Percentiles rank a stretch among this genome's conserved stretches.
Conservation (phyloP, 1,140 invertebrate species). For the Cecropterus lyciades region DNA sequence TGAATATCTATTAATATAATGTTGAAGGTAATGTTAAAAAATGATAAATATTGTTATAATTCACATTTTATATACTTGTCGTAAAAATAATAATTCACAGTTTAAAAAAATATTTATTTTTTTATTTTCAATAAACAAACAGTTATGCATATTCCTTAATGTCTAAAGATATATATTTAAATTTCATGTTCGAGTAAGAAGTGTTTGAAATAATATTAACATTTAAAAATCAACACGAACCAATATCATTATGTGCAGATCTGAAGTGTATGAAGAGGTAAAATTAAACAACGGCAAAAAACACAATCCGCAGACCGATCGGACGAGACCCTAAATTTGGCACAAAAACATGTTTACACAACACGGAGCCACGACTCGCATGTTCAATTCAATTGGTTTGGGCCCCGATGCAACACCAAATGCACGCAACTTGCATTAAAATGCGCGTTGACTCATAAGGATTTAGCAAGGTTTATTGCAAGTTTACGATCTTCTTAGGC, state of each 20-base stretch:
- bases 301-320: not conserved
- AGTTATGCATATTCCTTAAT: no score
- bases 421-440: slow-evolving; percentile 21
- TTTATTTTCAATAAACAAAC: no score
- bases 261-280: slow-evolving; percentile 6
- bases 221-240: not conserved
- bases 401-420: no score
- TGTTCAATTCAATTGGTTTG: slow-evolving; percentile 12
- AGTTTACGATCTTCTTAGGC: slow-evolving; percentile 19
- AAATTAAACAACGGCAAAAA: slow-evolving; percentile 14
- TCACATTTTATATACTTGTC: no score
- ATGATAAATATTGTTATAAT: no score
- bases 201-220: no score
- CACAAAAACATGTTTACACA: slow-evolving; percentile 31
- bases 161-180: no score
- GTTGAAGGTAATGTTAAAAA: no score
- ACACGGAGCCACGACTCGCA: slow-evolving; percentile 16
- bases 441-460: slow-evolving; percentile 28
- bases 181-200: no score
- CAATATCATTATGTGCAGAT: not conserved
- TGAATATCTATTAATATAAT: no score
- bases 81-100: no score
- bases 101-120: no score
- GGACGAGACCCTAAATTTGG: slow-evolving; percentile 18
- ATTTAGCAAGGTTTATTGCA: slow-evolving; percentile 29